Percentiles rank a stretch among this genome's conserved stretches.
phyloP scores from a whole-genome alignment of 2,113 vertebrate genomes.

The Pagrus major region DNA sequence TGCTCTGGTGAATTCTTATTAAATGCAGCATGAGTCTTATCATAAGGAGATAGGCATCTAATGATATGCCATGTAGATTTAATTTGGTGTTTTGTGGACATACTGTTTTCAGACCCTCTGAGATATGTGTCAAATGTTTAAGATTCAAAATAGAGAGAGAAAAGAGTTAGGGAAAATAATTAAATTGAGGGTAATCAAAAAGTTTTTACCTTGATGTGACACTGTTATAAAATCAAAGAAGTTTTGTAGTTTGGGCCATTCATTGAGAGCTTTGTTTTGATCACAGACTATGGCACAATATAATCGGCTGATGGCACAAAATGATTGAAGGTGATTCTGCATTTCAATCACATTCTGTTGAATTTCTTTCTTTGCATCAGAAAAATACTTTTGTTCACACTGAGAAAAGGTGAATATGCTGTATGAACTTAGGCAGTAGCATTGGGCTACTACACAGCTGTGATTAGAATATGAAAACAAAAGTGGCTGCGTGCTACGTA shows the following conservation, averaged over 20 bases:
- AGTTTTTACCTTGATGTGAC: not conserved
- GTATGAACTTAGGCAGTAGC: not conserved
- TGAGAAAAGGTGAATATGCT: not conserved
- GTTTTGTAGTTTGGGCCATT: no score
- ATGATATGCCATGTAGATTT: not conserved
- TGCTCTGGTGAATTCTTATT: not conserved
- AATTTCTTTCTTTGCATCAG: not conserved
- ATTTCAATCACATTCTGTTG: not conserved
- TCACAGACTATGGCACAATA: no score
- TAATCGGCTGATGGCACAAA: not conserved
- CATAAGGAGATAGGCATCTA: not conserved
- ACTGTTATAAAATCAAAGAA: not conserved
- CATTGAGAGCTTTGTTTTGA: not conserved
- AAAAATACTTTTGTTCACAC: not conserved
- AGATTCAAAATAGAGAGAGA: not conserved
- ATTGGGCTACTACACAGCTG: no score
- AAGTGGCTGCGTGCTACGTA: not conserved
- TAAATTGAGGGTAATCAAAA: not conserved
- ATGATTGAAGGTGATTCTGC: not conserved
- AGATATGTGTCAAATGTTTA: not conserved
- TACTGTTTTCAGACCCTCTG: no score
- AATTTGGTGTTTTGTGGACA: not conserved
- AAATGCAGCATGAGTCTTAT: not conserved
- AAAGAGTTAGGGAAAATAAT: not conserved
- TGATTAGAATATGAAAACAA: constrained; percentile 37